Evolutionary conservation across 2,888 invertebrate species (phyloP).

Genomic region (Itoplectis maculator): DNA sequence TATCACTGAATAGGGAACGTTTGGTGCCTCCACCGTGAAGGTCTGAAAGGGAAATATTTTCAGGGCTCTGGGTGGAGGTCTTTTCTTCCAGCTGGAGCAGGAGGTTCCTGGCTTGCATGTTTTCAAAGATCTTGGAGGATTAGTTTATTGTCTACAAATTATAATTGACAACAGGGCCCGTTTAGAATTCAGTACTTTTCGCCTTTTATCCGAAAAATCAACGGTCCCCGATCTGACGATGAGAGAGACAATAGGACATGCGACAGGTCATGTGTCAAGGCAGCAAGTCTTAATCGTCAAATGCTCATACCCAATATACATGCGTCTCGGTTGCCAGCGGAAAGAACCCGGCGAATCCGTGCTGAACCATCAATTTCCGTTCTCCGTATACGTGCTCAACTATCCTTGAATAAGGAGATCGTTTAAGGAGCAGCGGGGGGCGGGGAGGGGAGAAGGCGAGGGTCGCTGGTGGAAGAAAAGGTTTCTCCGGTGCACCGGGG

Average conservation of each 20-base stretch:
- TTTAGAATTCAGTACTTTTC: too few species aligned
- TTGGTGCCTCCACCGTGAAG: slow-evolving; percentile 8
- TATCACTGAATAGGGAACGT: slow-evolving; percentile 47
- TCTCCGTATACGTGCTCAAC: slow-evolving; percentile 37
- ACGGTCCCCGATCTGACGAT: too few species aligned
- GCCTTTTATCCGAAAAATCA: too few species aligned
- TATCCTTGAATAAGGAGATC: slow-evolving; percentile 54
- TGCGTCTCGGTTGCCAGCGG: background rate
- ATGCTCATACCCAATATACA: background rate
- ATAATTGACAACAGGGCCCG: too few species aligned
- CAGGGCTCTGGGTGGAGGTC: background rate
- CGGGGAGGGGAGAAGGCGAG: background rate
- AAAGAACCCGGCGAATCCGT: background rate
- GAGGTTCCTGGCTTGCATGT: background rate
- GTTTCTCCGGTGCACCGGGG: slow-evolving; percentile 43
- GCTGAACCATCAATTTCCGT: slow-evolving; percentile 32
- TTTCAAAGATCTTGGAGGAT: background rate
- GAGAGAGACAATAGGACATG: too few species aligned
- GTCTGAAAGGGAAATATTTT: slow-evolving; percentile 1
- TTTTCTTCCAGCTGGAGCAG: background rate
- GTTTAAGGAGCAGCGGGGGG: slow-evolving; percentile 3
- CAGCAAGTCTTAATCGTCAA: too few species aligned
- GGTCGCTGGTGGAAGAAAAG: slow-evolving; percentile 35
- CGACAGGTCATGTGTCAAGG: too few species aligned
- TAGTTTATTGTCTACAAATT: too few species aligned